Evolutionary conservation across 2,113 vertebrate genomes (phyloP).

Genomic region (Probosciger aterrimus): DNA sequence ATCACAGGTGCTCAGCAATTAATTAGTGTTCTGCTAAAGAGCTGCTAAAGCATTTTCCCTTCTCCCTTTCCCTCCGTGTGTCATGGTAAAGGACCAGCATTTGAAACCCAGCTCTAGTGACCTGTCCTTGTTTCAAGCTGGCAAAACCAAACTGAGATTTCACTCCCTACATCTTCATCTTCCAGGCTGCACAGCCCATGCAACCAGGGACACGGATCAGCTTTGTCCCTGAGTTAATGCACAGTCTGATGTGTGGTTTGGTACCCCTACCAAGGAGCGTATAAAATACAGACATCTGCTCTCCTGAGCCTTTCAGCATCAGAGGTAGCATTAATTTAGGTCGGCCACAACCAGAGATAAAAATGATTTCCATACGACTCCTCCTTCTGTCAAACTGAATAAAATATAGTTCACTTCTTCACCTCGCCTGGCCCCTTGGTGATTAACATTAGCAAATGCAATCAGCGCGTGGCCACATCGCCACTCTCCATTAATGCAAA

Average conservation of each 20-base stretch:
- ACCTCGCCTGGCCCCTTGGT: conserved; percentile 30
- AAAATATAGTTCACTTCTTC: conserved; percentile 44
- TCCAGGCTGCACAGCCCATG: neutral
- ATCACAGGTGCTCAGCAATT: neutral
- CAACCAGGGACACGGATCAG: neutral
- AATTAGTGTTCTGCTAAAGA: neutral
- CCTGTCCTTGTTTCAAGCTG: neutral
- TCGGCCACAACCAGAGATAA: conserved; percentile 22
- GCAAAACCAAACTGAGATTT: neutral
- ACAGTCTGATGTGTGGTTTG: neutral
- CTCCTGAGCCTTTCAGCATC: conserved; percentile 5
- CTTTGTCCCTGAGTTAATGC: neutral
- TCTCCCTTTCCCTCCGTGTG: neutral
- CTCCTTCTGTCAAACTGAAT: conserved; percentile 54
- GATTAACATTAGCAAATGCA: conserved; percentile 51
- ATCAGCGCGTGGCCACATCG: conserved; percentile 18
- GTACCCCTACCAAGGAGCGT: neutral
- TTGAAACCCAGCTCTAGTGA: neutral
- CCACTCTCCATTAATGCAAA: conserved; percentile 6
- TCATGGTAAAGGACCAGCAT: neutral
- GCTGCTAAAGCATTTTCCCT: neutral
- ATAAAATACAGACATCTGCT: conserved; percentile 41
- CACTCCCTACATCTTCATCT: neutral
- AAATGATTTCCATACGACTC: conserved; percentile 43
- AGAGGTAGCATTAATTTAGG: conserved; percentile 44